phyloP scores from a whole-genome alignment of 2,888 invertebrate genomes.

The Colletes collaris region DNA sequence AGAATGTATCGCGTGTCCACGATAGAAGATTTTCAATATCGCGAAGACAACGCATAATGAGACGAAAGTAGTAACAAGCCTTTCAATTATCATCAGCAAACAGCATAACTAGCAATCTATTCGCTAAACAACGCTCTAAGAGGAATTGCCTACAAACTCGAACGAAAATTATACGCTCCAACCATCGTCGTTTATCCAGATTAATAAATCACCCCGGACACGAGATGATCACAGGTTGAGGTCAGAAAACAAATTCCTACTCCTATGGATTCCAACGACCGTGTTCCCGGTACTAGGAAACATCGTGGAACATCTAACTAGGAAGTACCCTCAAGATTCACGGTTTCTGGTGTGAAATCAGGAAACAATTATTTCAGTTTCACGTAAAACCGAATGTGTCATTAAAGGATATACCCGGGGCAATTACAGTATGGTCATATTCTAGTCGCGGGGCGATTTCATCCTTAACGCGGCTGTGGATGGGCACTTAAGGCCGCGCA shows the following conservation, averaged over 20 bases:
- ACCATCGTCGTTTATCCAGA: slow-evolving; percentile 54
- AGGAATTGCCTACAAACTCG: slow-evolving; percentile 32
- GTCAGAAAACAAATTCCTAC: slow-evolving; percentile 43
- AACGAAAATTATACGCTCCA: slow-evolving; percentile 47
- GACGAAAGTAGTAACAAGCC: too few relatives aligned
- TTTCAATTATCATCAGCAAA: slow-evolving; percentile 18
- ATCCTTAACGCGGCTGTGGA: slow-evolving; percentile 55
- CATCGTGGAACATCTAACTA: not conserved
- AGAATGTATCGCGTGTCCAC: too few relatives aligned
- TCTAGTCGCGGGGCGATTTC: slow-evolving; percentile 47
- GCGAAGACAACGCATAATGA: too few relatives aligned
- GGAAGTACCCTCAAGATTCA: not conserved
- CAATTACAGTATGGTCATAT: slow-evolving; percentile 24
- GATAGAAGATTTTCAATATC: too few relatives aligned
- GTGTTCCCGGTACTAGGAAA: not conserved
- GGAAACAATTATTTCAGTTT: slow-evolving; percentile 20
- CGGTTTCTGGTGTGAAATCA: not conserved
- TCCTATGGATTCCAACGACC: not conserved
- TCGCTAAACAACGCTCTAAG: slow-evolving; percentile 16
- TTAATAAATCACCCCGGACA: slow-evolving; percentile 56
- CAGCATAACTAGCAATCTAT: slow-evolving; percentile 24
- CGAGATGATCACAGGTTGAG: slow-evolving; percentile 44
- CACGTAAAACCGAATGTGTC: slow-evolving; percentile 9
- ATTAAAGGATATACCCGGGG: slow-evolving; percentile 11
- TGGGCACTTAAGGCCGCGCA: slow-evolving; percentile 64